Conservation (phyloP, 2,113 vertebrate species). For the Scatophagus argus region DNA sequence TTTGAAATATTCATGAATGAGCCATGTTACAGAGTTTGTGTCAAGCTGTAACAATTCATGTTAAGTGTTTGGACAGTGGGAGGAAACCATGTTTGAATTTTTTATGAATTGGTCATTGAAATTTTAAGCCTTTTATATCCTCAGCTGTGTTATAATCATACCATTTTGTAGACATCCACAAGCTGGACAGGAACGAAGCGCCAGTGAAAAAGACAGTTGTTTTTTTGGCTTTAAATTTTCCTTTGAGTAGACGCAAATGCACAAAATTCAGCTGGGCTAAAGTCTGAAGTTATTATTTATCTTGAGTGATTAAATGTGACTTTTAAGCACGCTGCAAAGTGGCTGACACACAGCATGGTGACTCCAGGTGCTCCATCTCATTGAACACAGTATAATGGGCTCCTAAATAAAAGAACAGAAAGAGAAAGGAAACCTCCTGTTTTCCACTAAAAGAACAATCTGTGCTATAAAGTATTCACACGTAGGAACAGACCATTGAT, state of each 20-base stretch:
- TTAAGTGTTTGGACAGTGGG: constrained; percentile 24
- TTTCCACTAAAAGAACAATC: constrained; percentile 16
- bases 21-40: background rate
- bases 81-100: background rate
- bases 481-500: constrained; percentile 13
- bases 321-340: constrained; percentile 4
- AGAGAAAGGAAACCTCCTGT: constrained; percentile 26
- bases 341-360: background rate
- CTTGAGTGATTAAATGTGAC: constrained; percentile 1
- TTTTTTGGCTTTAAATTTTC: background rate
- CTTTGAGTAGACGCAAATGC: background rate
- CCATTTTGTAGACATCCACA: background rate
- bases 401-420: constrained; percentile 52
- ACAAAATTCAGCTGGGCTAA: constrained; percentile 1
- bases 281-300: background rate
- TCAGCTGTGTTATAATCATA: background rate
- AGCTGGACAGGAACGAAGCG: background rate
- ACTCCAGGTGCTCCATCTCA: constrained; percentile 26
- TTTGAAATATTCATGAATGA: constrained; percentile 48
- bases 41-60: constrained; percentile 27
- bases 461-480: background rate
- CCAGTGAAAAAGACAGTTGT: background rate
- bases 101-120: background rate
- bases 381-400: constrained; percentile 14
- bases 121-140: background rate